Percentiles rank a stretch among this genome's conserved stretches.
Conservation (phyloP, 2,113 vertebrate genomes). For the Gymnarchus niloticus region DNA sequence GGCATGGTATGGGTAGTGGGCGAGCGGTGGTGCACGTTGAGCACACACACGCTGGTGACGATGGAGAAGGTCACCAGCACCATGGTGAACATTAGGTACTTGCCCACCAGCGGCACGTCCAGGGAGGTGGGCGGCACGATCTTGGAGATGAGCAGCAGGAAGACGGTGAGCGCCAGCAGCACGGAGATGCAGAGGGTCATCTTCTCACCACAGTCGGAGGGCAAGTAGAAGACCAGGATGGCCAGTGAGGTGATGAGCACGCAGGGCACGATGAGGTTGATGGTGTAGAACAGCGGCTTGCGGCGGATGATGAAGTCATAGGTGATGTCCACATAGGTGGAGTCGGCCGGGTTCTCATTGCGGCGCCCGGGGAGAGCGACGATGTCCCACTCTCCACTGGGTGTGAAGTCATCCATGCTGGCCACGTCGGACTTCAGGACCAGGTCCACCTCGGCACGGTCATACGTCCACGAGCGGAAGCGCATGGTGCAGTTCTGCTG, state of each 20-base stretch:
- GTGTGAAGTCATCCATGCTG: slow-evolving; percentile 91
- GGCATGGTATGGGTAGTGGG: slow-evolving; percentile 97
- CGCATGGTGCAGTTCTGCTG: slow-evolving; percentile 95
- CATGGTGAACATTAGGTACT: slow-evolving; percentile 98
- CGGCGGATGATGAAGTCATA: slow-evolving; percentile 93
- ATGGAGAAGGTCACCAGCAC: slow-evolving; percentile 95
- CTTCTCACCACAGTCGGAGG: slow-evolving; percentile 90
- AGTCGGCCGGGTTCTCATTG: slow-evolving; percentile 83
- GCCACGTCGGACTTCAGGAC: slow-evolving; percentile 84
- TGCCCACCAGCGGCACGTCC: slow-evolving; percentile 88
- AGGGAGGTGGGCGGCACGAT: slow-evolving; percentile 90
- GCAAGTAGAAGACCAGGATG: slow-evolving; percentile 92
- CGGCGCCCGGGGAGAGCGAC: slow-evolving; percentile 81
- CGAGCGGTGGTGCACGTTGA: slow-evolving; percentile 91
- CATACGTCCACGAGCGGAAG: slow-evolving; percentile 95
- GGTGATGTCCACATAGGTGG: slow-evolving; percentile 90
- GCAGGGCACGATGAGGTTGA: slow-evolving; percentile 93
- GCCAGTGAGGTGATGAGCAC: slow-evolving; percentile 90
- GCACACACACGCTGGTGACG: slow-evolving; percentile 88
- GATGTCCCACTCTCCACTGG: slow-evolving; percentile 94
- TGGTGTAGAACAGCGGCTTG: slow-evolving; percentile 93
- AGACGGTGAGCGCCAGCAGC: slow-evolving; percentile 87
- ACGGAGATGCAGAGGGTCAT: slow-evolving; percentile 95
- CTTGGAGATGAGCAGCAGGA: slow-evolving; percentile 93
- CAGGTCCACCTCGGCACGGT: slow-evolving; percentile 87